Evolutionary conservation across 2,888 invertebrate species (phyloP).

Genomic region (Heteromurus nitidus): DNA sequence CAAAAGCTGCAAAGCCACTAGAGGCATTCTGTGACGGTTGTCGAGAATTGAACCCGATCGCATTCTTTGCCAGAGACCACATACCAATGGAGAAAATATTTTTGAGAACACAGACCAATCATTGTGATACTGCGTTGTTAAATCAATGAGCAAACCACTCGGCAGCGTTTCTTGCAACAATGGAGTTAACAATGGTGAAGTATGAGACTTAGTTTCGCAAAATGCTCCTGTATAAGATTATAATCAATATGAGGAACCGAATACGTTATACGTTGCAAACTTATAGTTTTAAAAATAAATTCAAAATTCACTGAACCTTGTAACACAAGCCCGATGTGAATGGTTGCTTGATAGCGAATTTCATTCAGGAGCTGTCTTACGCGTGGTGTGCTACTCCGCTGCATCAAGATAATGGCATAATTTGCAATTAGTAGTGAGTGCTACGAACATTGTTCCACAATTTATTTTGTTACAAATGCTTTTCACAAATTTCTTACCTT

Average conservation of each 20-base stretch:
- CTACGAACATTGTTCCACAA: not conserved
- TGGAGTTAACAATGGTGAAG: slow-evolving; percentile 82
- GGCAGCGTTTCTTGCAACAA: slow-evolving; percentile 84
- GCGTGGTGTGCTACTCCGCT: slow-evolving; percentile 84
- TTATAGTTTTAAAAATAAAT: too few relatives aligned
- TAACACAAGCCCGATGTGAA: slow-evolving; percentile 79
- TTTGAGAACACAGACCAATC: slow-evolving; percentile 78
- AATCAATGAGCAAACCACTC: slow-evolving; percentile 82
- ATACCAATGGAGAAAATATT: slow-evolving; percentile 83
- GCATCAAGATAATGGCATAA: slow-evolving; percentile 66
- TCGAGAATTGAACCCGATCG: slow-evolving; percentile 83
- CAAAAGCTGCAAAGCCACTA: slow-evolving; percentile 86
- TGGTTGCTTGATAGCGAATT: slow-evolving; percentile 80
- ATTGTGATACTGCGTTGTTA: slow-evolving; percentile 80
- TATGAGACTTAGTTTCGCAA: slow-evolving; percentile 73
- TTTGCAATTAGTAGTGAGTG: slow-evolving; percentile 13
- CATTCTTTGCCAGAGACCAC: slow-evolving; percentile 83
- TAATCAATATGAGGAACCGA: not conserved
- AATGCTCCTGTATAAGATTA: slow-evolving; percentile 59
- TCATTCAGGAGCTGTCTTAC: slow-evolving; percentile 81
- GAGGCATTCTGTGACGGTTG: slow-evolving; percentile 81
- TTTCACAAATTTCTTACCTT: slow-evolving; percentile 60
- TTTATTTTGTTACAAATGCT: not conserved
- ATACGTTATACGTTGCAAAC: too few relatives aligned
- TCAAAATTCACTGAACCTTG: slow-evolving; percentile 76